These are phyloP conservation scores for Dryococelus australis DNA, from an alignment of 2,888 invertebrate species.

Conservation along the genomic window DNA sequence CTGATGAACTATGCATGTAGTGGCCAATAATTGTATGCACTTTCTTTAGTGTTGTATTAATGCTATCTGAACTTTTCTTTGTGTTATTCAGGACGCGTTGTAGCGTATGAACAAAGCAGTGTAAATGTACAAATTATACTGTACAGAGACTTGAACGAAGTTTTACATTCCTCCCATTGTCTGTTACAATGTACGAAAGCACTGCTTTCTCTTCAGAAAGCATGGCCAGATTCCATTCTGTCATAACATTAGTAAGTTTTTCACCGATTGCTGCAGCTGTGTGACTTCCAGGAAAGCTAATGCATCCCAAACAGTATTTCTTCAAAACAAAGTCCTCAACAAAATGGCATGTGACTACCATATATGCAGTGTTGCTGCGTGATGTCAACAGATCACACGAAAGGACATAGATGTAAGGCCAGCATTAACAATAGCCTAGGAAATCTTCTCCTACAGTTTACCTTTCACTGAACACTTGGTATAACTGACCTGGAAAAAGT, in stretches of 20 bases:
- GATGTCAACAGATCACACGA: neutral
- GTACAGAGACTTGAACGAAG: too few species aligned
- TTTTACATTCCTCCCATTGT: neutral
- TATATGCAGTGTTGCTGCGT: too few species aligned
- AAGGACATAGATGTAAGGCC: neutral
- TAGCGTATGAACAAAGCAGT: neutral
- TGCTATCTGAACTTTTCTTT: neutral
- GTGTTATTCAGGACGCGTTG: neutral
- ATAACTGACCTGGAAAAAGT: too few species aligned
- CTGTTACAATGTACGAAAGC: neutral
- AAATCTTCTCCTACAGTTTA: neutral
- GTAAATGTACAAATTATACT: neutral
- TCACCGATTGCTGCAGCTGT: too few species aligned
- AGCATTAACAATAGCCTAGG: neutral
- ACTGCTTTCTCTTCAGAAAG: too few species aligned
- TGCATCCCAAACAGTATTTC: too few species aligned
- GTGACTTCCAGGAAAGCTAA: too few species aligned
- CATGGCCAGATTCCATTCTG: too few species aligned
- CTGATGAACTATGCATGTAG: neutral
- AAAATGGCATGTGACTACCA: too few species aligned
- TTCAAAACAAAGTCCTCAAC: too few species aligned
- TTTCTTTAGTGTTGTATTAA: neutral
- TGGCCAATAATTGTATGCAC: neutral
- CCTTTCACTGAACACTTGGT: neutral
- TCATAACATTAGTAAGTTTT: too few species aligned